Conservation (phyloP, 2,797 vertebrate genomes). For the Cuniculus paca region DNA sequence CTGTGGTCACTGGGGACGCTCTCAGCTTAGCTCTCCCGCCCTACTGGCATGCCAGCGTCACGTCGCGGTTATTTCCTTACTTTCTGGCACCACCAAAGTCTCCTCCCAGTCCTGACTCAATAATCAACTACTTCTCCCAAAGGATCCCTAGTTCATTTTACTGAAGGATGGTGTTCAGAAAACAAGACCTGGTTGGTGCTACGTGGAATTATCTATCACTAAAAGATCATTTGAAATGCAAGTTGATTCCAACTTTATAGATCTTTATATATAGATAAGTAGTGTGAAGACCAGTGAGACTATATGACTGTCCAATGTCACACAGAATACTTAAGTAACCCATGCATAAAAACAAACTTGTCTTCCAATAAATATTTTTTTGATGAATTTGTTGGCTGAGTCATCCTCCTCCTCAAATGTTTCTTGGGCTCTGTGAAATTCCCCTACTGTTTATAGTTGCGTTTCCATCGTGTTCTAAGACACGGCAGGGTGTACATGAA, state of each 20-base stretch:
- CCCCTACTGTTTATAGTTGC: neutral
- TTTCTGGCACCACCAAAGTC: neutral
- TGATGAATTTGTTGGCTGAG: neutral
- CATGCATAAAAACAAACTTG: neutral
- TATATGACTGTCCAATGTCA: neutral
- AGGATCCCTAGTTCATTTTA: neutral
- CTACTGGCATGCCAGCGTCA: neutral
- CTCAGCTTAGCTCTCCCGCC: neutral
- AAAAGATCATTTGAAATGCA: neutral
- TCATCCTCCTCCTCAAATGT: neutral
- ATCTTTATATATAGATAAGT: neutral
- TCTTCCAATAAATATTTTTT: conserved; percentile 3
- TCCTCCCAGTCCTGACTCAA: neutral
- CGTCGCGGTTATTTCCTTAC: neutral
- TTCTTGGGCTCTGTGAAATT: conserved; percentile 7
- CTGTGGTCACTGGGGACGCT: neutral
- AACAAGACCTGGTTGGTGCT: neutral
- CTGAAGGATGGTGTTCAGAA: neutral
- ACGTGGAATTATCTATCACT: neutral
- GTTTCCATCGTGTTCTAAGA: conserved; percentile 50
- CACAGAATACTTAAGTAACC: conserved; percentile 22
- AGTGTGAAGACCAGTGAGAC: neutral
- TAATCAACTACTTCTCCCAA: neutral
- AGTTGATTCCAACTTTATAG: neutral
- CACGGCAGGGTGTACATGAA: neutral